These are phyloP conservation scores for Clarias platycephalus DNA, from an alignment of 2,797 vertebrate species.

Conservation along the genomic window DNA sequence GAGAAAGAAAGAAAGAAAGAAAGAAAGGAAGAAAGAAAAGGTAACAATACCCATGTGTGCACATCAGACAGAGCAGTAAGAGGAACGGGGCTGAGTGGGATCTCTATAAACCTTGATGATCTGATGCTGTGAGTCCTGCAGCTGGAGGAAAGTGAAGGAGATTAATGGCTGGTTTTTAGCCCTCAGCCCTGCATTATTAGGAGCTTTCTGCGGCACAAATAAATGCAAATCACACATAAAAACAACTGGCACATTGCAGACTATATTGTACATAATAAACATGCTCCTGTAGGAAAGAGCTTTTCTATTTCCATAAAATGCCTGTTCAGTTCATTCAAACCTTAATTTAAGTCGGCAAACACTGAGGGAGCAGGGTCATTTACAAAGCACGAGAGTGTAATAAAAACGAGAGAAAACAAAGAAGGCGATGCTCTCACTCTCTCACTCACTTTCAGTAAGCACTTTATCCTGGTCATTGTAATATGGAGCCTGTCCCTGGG, in stretches of 20 bases:
- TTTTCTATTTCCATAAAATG: constrained; percentile 31
- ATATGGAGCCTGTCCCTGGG: neutral
- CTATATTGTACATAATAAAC: constrained; percentile 1
- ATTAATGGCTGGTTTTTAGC: constrained; percentile 14
- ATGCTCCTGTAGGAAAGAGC: constrained; percentile 23
- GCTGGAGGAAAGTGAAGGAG: neutral
- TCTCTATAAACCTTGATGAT: neutral
- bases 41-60: neutral
- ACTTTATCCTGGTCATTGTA: neutral
- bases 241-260: constrained; percentile 15
- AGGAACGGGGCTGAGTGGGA: neutral
- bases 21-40: neutral
- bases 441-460: constrained; percentile 9
- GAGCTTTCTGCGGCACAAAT: constrained; percentile 14
- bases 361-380: neutral
- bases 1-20: too few species aligned
- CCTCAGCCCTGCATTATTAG: constrained; percentile 3
- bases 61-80: neutral
- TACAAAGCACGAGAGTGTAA: neutral
- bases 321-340: constrained; percentile 10
- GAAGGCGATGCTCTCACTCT: neutral
- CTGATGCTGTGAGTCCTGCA: neutral
- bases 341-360: constrained; percentile 8
- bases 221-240: constrained; percentile 30
- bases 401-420: constrained; percentile 14